Evolutionary conservation across 2,797 vertebrate species (phyloP), one percentile per base, ranked within the genome.

Genomic region (Pantherophis alleghaniensis): DNA sequence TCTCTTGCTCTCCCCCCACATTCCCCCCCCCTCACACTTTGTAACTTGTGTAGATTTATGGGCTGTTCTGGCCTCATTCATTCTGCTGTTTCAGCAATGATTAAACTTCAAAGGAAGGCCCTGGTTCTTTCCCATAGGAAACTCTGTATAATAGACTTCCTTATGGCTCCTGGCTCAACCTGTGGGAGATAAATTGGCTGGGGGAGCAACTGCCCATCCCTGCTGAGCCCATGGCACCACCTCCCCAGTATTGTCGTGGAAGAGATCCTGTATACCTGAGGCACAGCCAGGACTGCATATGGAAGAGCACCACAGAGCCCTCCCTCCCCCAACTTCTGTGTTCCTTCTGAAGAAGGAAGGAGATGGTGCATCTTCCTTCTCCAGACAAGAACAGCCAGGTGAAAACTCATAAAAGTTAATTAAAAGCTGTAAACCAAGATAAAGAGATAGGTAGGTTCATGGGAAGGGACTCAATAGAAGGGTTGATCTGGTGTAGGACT

Each of bases 61-160:
- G 28, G 90, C 55, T 56, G 10, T 79, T 20, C 53, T 56, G 10
- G 51, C n/a, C 66, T 53, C 18, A 1, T 69, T 26, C 12, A 47
- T 14, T 2, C 4, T 24, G 22, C 28, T 74, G n/a, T 93, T 92
- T 91, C 60, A 60, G 1, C 3, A 89, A 55, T 69, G 74, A 90
- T 89, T 92, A 91, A 89, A 91, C 90, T 92, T 94, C 91, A 93
- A 86, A 91, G 94, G 53, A 74, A 91, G 94, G 42, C 83, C 59
- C 32, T 1, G 11, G 32, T 59, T 88, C 61, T 53, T 86, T 89
- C 66, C 56, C 14, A 69, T 51, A 88, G 69, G 74, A 74, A 87
- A 69, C 26, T 16, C 91, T 51, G 4, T 13, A 6, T 89, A 69
- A 42, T 37, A 11, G 18, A 53, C 28, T 87, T 87, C 92, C 90